Base-by-base conservation (phyloP, 2,797 vertebrate species). In the Glossophaga mutica region DNA sequence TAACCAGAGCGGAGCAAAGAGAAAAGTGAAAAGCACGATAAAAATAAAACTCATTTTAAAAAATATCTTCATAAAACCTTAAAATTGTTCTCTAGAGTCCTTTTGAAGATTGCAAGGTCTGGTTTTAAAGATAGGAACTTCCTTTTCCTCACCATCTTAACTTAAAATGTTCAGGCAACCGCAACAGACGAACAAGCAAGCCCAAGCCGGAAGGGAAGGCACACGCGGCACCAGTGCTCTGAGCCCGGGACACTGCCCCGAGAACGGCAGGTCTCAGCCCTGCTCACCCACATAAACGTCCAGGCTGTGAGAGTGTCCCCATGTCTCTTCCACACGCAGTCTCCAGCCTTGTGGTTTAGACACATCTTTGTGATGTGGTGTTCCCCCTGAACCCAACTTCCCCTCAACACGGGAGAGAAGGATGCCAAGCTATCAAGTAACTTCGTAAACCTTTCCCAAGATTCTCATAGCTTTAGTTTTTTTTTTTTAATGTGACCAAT, bases 31-130 rank as follows among this genome's bases (percentile, higher is more conserved):
- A 74, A 92, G 18, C 32, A 97, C 87, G 96, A 83, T 98, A 98
- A 98, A 96, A 97, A 97, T 82, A 89, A 67, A 95, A 26, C 0
- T 0, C 67, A 93, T 96, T 97, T 95, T 92, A n/a, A 78, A 97
- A 94, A 98, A 96, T 96, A 87, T 95, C 84, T 50, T 92, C 81
- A 92, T 97, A 96, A 98, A 98, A 83, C 19, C 78, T 68, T 76
- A 42, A 92, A 91, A 92, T 94, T 93, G 42, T 95, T 97, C 96
- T 97, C 87, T 57, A 88, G 95, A 97, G 97, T 70, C 6, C 83
- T 92, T 6, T 6, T 87, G n/a, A 73, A 52, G 10, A 89, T 94
- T 55, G 62, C 50, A 90, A 90, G 96, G 73, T 94, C 79, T 67
- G 71, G 89, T 67, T 95, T 78, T 96, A 87, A 97, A 97, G 50